Percentiles rank a stretch among this genome's conserved stretches.
Evolutionary conservation across 64 coral and sea anemone genomes (phyloP).

Genomic region (Dendronephthya gigantea): DNA sequence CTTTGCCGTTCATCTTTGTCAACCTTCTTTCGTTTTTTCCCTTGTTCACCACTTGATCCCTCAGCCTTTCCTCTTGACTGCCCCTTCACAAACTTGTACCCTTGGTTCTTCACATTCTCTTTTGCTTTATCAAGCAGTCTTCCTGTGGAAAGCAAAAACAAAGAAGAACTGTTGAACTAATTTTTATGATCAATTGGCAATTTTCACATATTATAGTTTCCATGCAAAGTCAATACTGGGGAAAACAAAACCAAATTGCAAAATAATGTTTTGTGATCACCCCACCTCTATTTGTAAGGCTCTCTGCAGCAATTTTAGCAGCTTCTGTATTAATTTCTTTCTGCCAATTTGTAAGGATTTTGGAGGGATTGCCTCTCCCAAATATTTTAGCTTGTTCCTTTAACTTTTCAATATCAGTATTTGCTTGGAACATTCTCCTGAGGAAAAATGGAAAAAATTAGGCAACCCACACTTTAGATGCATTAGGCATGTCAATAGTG

Average conservation of each 20-base stretch:
- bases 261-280: background rate
- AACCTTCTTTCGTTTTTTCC: background rate
- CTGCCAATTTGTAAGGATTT: constrained; percentile 10
- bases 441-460: background rate
- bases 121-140: constrained; percentile 10
- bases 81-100: constrained; percentile 10
- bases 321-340: background rate
- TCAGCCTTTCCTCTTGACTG: background rate
- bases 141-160: background rate
- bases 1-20: constrained; percentile 13
- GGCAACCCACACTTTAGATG: background rate
- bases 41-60: background rate
- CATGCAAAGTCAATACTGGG: background rate
- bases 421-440: background rate
- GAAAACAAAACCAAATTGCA: background rate
- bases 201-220: background rate
- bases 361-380: background rate
- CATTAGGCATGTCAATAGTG: background rate
- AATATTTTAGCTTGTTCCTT: constrained; percentile 18
- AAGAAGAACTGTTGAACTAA: background rate
- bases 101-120: background rate
- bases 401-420: background rate
- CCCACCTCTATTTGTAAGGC: background rate
- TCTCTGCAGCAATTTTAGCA: background rate
- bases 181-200: background rate